Evolutionary conservation across 2,888 invertebrate species (phyloP).

Genomic region (Lasioglossum vierecki): DNA sequence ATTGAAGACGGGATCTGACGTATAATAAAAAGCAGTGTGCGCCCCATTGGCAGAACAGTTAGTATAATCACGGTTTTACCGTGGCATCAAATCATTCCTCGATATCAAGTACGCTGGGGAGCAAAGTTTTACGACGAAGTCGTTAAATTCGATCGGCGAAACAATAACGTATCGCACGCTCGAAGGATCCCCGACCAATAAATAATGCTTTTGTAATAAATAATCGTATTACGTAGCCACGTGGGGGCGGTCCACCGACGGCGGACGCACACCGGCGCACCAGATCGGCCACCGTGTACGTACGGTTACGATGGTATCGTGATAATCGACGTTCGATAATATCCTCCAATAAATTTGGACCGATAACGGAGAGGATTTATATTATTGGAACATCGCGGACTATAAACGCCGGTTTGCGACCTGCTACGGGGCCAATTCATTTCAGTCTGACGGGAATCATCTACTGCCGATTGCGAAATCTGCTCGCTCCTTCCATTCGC

Average conservation of each 20-base stretch:
- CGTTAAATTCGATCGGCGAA: conserved; percentile 64
- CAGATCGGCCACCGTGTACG: conserved; percentile 65
- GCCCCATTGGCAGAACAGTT: not conserved
- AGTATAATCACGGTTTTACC: not conserved
- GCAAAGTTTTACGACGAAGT: conserved; percentile 50
- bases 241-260: conserved; percentile 59
- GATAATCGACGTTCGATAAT: conserved; percentile 83
- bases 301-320: conserved; percentile 80
- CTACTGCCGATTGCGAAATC: conserved; percentile 22
- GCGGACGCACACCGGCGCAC: conserved; percentile 51
- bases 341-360: conserved; percentile 81
- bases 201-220: conserved; percentile 78
- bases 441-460: conserved; percentile 65
- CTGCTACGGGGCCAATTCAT: conserved; percentile 78
- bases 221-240: conserved; percentile 74
- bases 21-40: not conserved
- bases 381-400: conserved; percentile 76
- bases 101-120: conserved; percentile 34
- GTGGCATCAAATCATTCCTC: conserved; percentile 17
- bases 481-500: conserved; percentile 19
- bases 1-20: not conserved
- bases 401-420: conserved; percentile 76
- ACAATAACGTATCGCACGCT: conserved; percentile 66
- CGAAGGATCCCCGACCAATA: conserved; percentile 69
- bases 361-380: conserved; percentile 82